Percentiles rank a stretch among this genome's conserved stretches.
phyloP scores from a whole-genome alignment of 2,797 vertebrate genomes.

The Platalea minor region DNA sequence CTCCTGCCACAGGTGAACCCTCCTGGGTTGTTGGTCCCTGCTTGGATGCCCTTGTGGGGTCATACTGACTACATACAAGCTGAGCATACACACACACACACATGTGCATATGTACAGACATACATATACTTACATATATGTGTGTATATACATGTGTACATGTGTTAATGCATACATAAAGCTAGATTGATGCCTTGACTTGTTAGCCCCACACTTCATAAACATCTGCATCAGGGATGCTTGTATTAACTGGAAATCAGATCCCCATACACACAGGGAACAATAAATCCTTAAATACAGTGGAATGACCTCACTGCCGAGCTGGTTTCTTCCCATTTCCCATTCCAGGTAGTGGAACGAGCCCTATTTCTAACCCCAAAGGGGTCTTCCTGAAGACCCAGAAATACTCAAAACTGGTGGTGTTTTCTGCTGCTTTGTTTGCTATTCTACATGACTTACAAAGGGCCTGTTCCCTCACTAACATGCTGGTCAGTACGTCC shows the following conservation, averaged over 20 bases:
- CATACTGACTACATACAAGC: background rate
- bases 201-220: background rate
- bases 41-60: background rate
- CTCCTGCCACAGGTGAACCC: background rate
- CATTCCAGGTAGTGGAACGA: background rate
- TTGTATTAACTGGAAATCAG: background rate
- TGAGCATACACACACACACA: background rate
- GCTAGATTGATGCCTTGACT: background rate
- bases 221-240: background rate
- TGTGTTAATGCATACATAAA: background rate
- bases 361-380: background rate
- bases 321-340: background rate
- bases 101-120: background rate
- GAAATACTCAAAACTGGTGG: background rate
- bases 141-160: background rate
- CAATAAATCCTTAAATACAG: background rate
- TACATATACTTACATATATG: background rate
- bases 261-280: background rate
- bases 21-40: background rate
- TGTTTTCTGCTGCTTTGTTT: background rate
- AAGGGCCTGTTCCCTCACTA: background rate
- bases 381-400: background rate
- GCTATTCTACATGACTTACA: background rate
- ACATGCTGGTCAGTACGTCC: rapidly evolving
- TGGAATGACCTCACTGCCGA: background rate